phyloP scores from a whole-genome alignment of 1,140 invertebrate species.

The Temnothorax longispinosus region DNA sequence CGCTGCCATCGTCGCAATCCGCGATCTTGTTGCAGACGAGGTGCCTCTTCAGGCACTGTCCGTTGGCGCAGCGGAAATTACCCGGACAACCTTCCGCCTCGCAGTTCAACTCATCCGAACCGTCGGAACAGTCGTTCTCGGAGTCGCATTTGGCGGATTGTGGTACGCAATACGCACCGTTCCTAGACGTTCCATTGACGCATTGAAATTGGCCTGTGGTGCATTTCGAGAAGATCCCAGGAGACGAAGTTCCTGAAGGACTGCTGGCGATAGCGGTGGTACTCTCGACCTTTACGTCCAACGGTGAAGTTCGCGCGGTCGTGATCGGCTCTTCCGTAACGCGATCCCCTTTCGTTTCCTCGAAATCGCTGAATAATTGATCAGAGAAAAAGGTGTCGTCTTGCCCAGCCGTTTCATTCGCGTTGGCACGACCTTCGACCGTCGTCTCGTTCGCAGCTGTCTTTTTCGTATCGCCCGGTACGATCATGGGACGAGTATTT shows the following conservation, averaged over 20 bases:
- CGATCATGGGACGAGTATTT: conserved; percentile 32
- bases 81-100: conserved; percentile 86
- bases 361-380: neutral
- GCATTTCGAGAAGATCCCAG: conserved; percentile 85
- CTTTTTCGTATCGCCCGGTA: neutral
- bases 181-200: conserved; percentile 87
- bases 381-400: neutral
- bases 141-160: conserved; percentile 88
- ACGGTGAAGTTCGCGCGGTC: neutral
- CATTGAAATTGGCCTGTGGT: conserved; percentile 88
- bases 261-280: neutral
- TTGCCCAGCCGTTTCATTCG: conserved; percentile 1
- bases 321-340: conserved; percentile 11
- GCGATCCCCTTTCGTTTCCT: conserved; percentile 13
- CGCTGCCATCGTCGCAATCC: conserved; percentile 90
- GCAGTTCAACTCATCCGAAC: conserved; percentile 89
- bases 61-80: conserved; percentile 89
- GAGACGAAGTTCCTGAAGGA: conserved; percentile 7
- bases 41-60: conserved; percentile 90
- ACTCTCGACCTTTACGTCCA: neutral
- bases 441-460: neutral
- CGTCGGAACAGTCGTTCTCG: conserved; percentile 88
- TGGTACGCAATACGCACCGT: conserved; percentile 87
- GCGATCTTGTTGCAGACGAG: conserved; percentile 91
- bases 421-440: neutral